These are phyloP conservation scores for Myopa tessellatipennis DNA, from an alignment of 2,888 invertebrate species.

Conservation along the genomic window DNA sequence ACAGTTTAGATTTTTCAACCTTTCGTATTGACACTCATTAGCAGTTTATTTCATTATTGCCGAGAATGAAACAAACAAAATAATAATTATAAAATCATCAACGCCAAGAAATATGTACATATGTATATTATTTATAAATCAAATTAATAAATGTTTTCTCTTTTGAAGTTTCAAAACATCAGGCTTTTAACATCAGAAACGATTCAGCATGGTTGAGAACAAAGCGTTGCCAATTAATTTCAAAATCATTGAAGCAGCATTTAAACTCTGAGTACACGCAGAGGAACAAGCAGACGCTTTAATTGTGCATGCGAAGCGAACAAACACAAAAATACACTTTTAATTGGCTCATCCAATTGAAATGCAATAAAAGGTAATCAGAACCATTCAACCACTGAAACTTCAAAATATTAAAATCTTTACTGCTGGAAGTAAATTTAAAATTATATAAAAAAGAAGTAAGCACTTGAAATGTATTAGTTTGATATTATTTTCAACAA, in stretches of 20 bases:
- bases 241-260: constrained; percentile 47
- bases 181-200: constrained; percentile 7
- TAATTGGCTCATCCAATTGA: constrained; percentile 43
- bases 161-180: constrained; percentile 16
- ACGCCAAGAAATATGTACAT: too few species aligned
- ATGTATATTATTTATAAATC: constrained; percentile 1
- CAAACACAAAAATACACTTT: constrained; percentile 11
- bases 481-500: too few species aligned
- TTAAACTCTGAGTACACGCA: constrained; percentile 27
- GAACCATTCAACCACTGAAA: constrained; percentile 30
- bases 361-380: constrained; percentile 60
- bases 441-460: too few species aligned
- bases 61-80: neutral
- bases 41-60: neutral
- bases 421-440: neutral
- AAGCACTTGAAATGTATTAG: too few species aligned
- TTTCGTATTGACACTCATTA: too few species aligned
- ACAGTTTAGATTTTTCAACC: too few species aligned
- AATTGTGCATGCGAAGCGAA: constrained; percentile 34
- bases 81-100: neutral
- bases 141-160: constrained; percentile 16
- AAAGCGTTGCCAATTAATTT: constrained; percentile 43
- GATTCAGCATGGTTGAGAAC: constrained; percentile 15
- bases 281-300: constrained; percentile 19
- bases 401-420: neutral